Evolutionary conservation across 1,140 invertebrate genomes (phyloP), one percentile per base, ranked within the genome.

Genomic region (Drusus annulatus): DNA sequence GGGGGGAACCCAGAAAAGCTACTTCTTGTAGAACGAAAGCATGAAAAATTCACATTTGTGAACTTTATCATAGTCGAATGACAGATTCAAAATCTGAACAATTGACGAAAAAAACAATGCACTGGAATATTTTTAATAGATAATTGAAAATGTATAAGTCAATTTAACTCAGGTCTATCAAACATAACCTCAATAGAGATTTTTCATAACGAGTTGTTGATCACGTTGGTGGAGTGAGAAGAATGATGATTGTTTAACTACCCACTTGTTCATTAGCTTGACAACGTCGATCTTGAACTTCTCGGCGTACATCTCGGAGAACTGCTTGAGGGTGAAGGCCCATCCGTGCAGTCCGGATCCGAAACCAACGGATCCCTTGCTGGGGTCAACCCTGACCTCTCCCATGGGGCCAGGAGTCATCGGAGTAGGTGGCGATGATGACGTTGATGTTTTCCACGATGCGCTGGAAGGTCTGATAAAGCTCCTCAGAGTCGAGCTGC

Each of bases 371-470:
- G 97, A 99, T 86, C 98, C 99, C 90, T 97, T 97, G 90, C 96
- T 96, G 75, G 98, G 98, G 89, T 99, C 97, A 84, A 99, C 97
- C 85, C 96, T 93, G 80, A 99, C 97, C 92, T 99, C 96, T 17
- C 88, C 99, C 98, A 99, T 99, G 54, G 99, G 98, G 82, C 98
- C 98, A 86, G n/a, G 94, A 92, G 85, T 99, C 98, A 84, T 99
- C 97, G 84, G 94, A 95, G 90, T 99, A 99, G n/a, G 98, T 99
- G 82, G 98, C 97, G 89, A 99, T 99, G 87, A 99, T 99, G 80
- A 99, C 98, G 91, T 99, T 99, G 45, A 99, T 97, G 87, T 99
- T 99, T 91, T 99, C 99, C 85, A 99, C 98, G 90, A 99, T 99
- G 92, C 98, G 95, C 90, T 99, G 97, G 94, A 99, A 99, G 86